Conservation (phyloP, 2,797 vertebrate species). For the Halcyon chelicuti region DNA sequence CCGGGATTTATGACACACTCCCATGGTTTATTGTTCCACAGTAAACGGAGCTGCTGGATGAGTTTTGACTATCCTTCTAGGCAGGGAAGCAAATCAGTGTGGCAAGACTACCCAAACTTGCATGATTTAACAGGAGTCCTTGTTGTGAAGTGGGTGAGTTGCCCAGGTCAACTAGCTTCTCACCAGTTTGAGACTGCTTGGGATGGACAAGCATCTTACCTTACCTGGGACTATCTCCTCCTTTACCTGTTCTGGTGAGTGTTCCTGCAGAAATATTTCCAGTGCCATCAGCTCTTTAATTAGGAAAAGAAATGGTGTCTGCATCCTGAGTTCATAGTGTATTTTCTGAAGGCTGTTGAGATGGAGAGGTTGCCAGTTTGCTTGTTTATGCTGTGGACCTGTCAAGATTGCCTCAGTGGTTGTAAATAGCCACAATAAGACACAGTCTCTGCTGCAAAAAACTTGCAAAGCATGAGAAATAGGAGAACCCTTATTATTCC, state of each 20-base stretch:
- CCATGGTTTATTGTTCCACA: slow-evolving; percentile 51
- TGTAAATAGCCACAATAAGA: not conserved
- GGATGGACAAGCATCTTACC: not conserved
- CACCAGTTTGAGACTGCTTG: not conserved
- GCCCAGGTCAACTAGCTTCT: not conserved
- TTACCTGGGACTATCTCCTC: not conserved
- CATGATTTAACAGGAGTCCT: not conserved
- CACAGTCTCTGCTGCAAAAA: not conserved
- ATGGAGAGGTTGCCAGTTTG: not conserved
- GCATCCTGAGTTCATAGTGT: not conserved
- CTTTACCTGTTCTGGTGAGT: not conserved
- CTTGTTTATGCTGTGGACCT: not conserved
- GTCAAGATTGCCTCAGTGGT: not conserved
- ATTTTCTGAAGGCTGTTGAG: not conserved
- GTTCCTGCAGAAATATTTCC: not conserved
- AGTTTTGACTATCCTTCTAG: slow-evolving; percentile 33
- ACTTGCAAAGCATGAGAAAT: not conserved
- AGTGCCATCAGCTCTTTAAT: not conserved
- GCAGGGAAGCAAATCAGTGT: not conserved
- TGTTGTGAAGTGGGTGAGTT: not conserved
- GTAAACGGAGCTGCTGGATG: slow-evolving; percentile 5
- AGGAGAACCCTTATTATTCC: not conserved
- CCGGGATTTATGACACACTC: slow-evolving; percentile 38
- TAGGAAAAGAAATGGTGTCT: not conserved
- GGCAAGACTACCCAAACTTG: not conserved